Evolutionary conservation across 1,140 invertebrate genomes (phyloP), one percentile per base, ranked within the genome.

Genomic region (Mactra quadrangularis): DNA sequence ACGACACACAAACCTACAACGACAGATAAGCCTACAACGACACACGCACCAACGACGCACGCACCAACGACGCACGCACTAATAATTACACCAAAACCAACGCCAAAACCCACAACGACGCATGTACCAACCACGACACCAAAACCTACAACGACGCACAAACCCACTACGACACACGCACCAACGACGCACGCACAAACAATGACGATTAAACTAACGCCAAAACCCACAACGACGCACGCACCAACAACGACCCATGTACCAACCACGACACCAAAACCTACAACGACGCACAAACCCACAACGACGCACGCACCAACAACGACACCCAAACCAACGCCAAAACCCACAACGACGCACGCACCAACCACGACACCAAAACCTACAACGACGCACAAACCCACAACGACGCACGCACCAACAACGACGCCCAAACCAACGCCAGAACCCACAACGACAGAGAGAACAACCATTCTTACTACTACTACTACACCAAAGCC

Each of bases 251-350:
- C 59, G 33, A 62, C 29, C 33, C 4, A 19, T 1, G n/a, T 41
- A 4, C 9, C 33, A 15, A 68, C 64, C 4, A n/a, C 35, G 19
- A 50, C 25, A 11, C 22, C 64, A 52, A 45, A 6, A 4, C n/a
- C 45, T 1, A 6, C 33, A 17, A 38, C 64, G 13, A 68, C 64
- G 7, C 52, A 19, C 6, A 55, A 19, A 55, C 52, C 52, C 6
- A 55, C 52, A 19, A 68, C 64, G 6, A 41, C 31, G 3, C n/a
- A n/a, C n/a, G n/a, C n/a, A n/a, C n/a, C n/a, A n/a, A 66, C 62
- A 47, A 66, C 62, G 45, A 66, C 38, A 27, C 35, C 4, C 29
- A 66, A 33, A 9, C 11, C n/a, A 4, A 66, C 22, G 15, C 35
- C 6, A 0, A 45, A 33, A 25, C 35, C 59, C 7, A 38, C 59